Evolutionary conservation across 2,113 vertebrate genomes (phyloP), one percentile per base, ranked within the genome.

Genomic region (Boulengerochromis microlepis): DNA sequence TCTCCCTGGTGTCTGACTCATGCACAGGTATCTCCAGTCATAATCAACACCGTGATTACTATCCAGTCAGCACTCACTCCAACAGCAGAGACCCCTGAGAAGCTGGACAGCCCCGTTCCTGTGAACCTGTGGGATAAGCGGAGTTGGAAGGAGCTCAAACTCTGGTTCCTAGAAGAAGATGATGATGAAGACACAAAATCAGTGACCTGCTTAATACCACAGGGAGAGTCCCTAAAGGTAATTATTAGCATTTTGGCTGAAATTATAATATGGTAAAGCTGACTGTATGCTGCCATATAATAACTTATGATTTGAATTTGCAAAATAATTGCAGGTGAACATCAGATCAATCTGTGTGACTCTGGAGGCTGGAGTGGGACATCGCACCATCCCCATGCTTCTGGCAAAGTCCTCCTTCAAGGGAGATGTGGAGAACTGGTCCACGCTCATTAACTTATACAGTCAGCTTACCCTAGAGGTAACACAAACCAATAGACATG

Each of bases 11-110:
- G 6, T 85, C 22, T 80, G 56, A 12, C 80, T 71, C 87, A 54
- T 90, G 71, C 69, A 47, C 94, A 99, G 99, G 98, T 99, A 81
- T 99, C 98, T 91, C 99, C 99, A 38, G 97, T 99, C 94, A 99
- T 99, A 89, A 98, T 99, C 95, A 99, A 99, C 95, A 99, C 99
- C 2, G 97, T 99, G 76, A 98, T 99, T 91, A 99, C 97, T 87
- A 98, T 99, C 93, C 98, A 98, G 80, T 98, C 98, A 15, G 98
- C 97, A 7, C 92, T 99, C 92, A 98, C 95, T 74, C 97, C 97
- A 61, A 96, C 95, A 47, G 91, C 97, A 2, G 98, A 99, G 95
- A 96, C 96, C 10, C 92, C 95, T 1, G 95, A 97, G 84, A 95
- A 97, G 93, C 95, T 96, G 80, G 95, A 96, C 2, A 97, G 96